Evolutionary conservation across 92 coral and sea anemone genomes (phyloP).

Genomic region (Zoanthus sansibaricus): DNA sequence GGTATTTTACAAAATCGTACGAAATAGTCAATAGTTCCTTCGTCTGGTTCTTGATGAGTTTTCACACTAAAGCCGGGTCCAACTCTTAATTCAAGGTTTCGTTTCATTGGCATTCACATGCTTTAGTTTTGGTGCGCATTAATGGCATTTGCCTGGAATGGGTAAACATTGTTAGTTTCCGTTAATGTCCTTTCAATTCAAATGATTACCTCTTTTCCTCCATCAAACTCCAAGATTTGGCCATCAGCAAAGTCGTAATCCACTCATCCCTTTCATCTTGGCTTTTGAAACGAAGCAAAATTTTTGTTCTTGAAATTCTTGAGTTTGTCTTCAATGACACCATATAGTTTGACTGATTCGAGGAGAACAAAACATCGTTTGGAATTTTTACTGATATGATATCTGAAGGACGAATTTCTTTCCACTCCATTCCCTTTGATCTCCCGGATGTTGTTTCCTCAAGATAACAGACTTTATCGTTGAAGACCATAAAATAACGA

Average conservation of each 20-base stretch:
- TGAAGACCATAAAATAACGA: slow-evolving; percentile 39
- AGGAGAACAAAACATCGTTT: slow-evolving; percentile 24
- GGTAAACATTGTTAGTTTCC: slow-evolving; percentile 9
- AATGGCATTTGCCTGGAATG: background rate
- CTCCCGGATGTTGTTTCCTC: slow-evolving; percentile 12
- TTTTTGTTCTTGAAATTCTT: slow-evolving; percentile 25
- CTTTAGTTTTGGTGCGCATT: background rate
- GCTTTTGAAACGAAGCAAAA: slow-evolving; percentile 26
- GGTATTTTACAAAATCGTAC: too few species aligned
- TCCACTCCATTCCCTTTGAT: slow-evolving; percentile 33
- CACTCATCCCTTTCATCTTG: slow-evolving; percentile 47
- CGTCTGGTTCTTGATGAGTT: background rate
- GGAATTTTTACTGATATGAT: slow-evolving; percentile 42
- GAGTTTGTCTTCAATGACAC: slow-evolving; percentile 39
- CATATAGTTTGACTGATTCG: slow-evolving; percentile 43
- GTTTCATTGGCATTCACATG: background rate
- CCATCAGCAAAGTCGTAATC: slow-evolving; percentile 41
- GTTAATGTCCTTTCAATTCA: background rate
- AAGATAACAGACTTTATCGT: slow-evolving; percentile 40
- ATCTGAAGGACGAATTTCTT: slow-evolving; percentile 34
- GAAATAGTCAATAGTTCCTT: too few species aligned
- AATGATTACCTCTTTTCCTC: slow-evolving; percentile 30
- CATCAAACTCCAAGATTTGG: slow-evolving; percentile 44
- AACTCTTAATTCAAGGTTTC: background rate
- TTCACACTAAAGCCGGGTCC: background rate